Evolutionary conservation across 2,797 vertebrate genomes (phyloP), one percentile per base, ranked within the genome.

Genomic region (Gorsachius magnificus): DNA sequence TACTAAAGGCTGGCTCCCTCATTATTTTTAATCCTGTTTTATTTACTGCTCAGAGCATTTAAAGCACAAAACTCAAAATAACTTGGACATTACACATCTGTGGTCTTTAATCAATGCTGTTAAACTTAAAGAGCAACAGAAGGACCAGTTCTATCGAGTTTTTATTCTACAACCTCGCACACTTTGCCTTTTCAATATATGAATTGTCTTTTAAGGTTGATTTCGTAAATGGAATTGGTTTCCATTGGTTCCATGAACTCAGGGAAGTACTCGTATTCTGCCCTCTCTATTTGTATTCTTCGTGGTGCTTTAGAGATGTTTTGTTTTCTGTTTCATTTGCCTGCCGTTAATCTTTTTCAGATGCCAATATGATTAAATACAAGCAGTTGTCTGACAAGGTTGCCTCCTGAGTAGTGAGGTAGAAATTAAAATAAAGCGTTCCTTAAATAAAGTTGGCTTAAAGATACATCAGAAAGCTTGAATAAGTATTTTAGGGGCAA

Each of bases 1-100:
- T 24, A 78, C 41, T 46, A 50, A 70, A 69, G 74, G 33, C 50
- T 65, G 35, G 14, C 64, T 94, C 36, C 41, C 29, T 84, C 53
- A 5, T 91, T 95, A 45, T 60, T 91, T 88, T 65, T 90, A 91
- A 89, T 96, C 96, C 82, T 10, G 3, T 89, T 60, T 87, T 83
- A 78, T 83, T 96, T 75, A 29, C 90, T 92, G 72, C 57, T 97
- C 70, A 82, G 36, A 13, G 13, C 81, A 78, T 60, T 87, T 51
- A 94, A 78, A 96, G 74, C 83, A 94, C 93, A 88, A 97, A 80
- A 71, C 69, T 90, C 65, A 64, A 89, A 96, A 76, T 94, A 89
- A 95, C 91, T 87, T 69, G 16, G 71, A 65, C 13, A 1, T 66
- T 84, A 31, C 41, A n/a, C 61, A 77, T 89, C 65, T 89, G 57